Conservation (phyloP, 2,113 vertebrate species). For the Phyllostomus discolor region DNA sequence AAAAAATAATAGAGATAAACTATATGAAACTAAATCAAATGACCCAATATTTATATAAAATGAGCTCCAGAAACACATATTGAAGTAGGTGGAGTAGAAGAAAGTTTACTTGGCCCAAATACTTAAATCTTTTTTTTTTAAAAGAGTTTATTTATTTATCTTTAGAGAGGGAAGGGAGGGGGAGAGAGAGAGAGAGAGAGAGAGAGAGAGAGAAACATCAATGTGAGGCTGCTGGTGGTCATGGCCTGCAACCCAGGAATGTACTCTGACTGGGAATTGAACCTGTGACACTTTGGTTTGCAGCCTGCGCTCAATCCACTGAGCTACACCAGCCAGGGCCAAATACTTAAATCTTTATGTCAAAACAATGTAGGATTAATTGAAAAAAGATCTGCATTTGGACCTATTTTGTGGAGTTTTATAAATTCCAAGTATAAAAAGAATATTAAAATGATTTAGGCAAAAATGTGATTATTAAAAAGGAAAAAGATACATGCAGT, state of each 20-base stretch:
- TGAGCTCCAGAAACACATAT: neutral
- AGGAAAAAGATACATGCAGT: neutral
- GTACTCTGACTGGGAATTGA: too few species aligned
- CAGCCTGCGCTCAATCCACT: too few species aligned
- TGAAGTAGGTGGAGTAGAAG: neutral
- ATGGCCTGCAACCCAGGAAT: too few species aligned
- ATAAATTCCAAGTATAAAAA: neutral
- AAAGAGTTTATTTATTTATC: too few species aligned
- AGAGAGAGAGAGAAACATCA: too few species aligned
- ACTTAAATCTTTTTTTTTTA: neutral
- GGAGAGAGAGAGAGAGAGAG: too few species aligned
- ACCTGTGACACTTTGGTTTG: too few species aligned
- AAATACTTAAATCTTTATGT: neutral
- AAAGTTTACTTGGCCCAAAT: neutral
- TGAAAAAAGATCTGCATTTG: neutral
- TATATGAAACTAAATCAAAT: neutral
- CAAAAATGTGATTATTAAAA: neutral
- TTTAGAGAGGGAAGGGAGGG: too few species aligned
- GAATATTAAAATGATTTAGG: neutral
- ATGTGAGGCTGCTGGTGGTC: too few species aligned
- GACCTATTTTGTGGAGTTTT: neutral
- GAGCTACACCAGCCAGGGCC: neutral
- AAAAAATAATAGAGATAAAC: neutral
- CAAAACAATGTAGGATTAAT: neutral
- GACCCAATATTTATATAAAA: neutral